Base-by-base conservation (phyloP, 1,140 invertebrate species). In the Arctopsyche grandis region DNA sequence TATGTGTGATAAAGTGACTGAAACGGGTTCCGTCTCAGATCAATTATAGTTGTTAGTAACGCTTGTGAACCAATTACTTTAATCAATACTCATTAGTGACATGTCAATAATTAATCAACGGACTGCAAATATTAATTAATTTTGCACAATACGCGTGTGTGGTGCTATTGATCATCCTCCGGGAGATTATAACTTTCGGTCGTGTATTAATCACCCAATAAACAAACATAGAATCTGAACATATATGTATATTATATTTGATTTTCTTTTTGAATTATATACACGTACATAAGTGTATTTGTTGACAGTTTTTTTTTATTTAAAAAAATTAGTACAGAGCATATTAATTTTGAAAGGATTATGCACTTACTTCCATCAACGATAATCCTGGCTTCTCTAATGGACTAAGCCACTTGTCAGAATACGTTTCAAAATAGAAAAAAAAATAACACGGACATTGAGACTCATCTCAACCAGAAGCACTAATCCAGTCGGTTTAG, bases 51-150 rank as follows among this genome's bases (percentile, higher is more conserved):
- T 38, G 29, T 38, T 1, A 38, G 29, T 7, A 7, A 7, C 56
- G 56, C 56, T 60, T 21, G 56, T 60, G 16, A n/a, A 60, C n/a
- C 56, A 60, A 60, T 60, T 60, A 60, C 56, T 60, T 60, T 60
- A 60, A 60, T 60, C 56, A 60, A 60, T 60, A 21, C 56, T 60
- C 56, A 21, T 60, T 60, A 60, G 56, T 60, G 56, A 60, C 9
- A 60, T 21, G 56, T 60, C 56, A 60, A 60, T 60, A 60, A 60
- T 60, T 21, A 60, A 60, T 60, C 56, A 60, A 60, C 56, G 56
- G 56, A 60, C 56, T 19, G 56, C 56, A 60, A 60, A 60, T 60
- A 60, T 60, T 60, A 60, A 60, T 60, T 21, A 60, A 60, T 60
- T 60, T 60, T 16, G 16, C 56, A 19, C 56, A 21, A 60, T 21